A percentile compares a stretch with the other conserved stretches of the same genome.
Conservation (phyloP, 2,113 vertebrate genomes). For the Myotis yumanensis region DNA sequence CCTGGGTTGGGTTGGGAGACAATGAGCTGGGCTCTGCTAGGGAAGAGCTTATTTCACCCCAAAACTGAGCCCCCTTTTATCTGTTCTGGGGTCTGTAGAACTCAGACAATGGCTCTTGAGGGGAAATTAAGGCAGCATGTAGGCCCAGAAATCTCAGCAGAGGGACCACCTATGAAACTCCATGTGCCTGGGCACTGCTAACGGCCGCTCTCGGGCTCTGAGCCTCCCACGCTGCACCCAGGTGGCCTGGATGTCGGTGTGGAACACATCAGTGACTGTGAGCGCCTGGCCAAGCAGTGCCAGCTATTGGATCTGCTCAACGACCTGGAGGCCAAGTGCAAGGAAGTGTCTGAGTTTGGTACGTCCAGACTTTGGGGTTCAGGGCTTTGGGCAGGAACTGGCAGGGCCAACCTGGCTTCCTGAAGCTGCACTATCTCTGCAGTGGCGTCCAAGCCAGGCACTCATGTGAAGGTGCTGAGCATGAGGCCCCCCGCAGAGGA, state of each 20-base stretch:
- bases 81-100: background rate
- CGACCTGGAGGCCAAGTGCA: constrained; percentile 94
- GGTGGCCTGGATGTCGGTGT: constrained; percentile 93
- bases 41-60: background rate
- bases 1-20: background rate
- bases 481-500: constrained; percentile 90
- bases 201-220: background rate
- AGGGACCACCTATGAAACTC: background rate
- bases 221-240: constrained; percentile 47
- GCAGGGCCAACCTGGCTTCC: background rate
- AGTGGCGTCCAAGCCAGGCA: constrained; percentile 97
- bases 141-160: background rate
- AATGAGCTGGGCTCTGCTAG: background rate
- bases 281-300: constrained; percentile 95
- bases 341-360: constrained; percentile 96
- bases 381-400: fast-evolving
- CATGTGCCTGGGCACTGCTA: fast-evolving
- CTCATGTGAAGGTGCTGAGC: constrained; percentile 95
- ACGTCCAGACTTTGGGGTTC: constrained; percentile 63
- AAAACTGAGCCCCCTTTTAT: background rate
- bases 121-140: background rate
- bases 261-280: constrained; percentile 93
- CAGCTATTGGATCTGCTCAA: constrained; percentile 92
- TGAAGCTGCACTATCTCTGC: constrained; percentile 53
- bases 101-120: background rate